These are phyloP conservation scores for Ochlodes sylvanus DNA, from an alignment of 2,888 invertebrate species.

Conservation along the genomic window DNA sequence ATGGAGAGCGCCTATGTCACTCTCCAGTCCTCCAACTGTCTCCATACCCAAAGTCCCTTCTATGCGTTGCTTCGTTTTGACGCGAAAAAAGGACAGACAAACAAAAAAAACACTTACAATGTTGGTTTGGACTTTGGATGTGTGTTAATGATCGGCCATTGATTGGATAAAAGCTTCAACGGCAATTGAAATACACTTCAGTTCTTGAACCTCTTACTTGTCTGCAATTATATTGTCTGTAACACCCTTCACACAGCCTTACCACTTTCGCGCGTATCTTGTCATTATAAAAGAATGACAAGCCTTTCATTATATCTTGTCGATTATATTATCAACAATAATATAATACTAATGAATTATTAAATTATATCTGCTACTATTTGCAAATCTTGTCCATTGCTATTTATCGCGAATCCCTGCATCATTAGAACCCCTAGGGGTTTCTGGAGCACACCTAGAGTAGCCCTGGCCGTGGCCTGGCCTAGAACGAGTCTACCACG, in stretches of 20 bases:
- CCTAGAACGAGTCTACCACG: neutral
- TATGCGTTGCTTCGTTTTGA: no score
- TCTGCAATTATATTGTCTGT: conserved; percentile 7
- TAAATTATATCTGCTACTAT: no score
- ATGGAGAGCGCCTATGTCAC: no score
- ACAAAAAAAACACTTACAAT: no score
- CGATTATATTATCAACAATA: neutral
- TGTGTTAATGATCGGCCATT: neutral
- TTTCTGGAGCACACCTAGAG: no score
- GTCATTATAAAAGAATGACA: neutral
- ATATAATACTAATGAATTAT: neutral
- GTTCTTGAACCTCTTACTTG: conserved; percentile 9
- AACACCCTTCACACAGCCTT: neutral
- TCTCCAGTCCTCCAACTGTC: no score
- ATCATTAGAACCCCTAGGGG: no score
- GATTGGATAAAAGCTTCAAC: conserved; percentile 36
- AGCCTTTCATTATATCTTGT: neutral
- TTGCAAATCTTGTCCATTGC: no score
- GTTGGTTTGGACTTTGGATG: neutral
- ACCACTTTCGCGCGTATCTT: conserved; percentile 1
- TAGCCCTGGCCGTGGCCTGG: no score
- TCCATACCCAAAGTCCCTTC: no score
- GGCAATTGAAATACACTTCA: conserved; percentile 24
- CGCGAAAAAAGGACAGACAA: no score
- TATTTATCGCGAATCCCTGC: no score